Percentiles rank a stretch among this genome's conserved stretches.
These are phyloP conservation scores for Diadegma fenestrale DNA, from an alignment of 2,888 invertebrate species.

Conservation along the genomic window DNA sequence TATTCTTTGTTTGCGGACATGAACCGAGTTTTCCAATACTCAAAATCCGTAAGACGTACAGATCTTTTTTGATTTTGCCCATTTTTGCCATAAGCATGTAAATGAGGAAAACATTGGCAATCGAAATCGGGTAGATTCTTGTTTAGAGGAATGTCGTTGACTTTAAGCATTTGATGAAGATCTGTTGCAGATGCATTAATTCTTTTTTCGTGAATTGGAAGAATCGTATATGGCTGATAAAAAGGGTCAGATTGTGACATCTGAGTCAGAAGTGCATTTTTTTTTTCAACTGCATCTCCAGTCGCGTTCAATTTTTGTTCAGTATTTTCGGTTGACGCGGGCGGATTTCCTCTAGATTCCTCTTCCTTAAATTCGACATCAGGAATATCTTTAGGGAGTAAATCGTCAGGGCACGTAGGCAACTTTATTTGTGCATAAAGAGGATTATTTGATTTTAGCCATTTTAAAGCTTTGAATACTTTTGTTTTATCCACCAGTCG, in stretches of 20 bases:
- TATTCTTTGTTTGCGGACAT: constrained; percentile 71
- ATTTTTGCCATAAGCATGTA: constrained; percentile 47
- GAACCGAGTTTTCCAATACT: constrained; percentile 69
- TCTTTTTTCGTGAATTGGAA: constrained; percentile 69
- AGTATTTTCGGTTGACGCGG: too few species aligned
- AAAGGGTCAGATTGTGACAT: constrained; percentile 53
- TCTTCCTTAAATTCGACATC: constrained; percentile 46
- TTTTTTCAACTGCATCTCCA: neutral
- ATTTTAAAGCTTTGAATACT: constrained; percentile 73
- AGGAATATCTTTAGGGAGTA: constrained; percentile 54
- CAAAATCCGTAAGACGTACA: constrained; percentile 65
- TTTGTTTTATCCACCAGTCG: constrained; percentile 75
- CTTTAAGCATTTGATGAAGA: constrained; percentile 63
- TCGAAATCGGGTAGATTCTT: constrained; percentile 34
- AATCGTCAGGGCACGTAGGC: constrained; percentile 61
- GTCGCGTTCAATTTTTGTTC: neutral
- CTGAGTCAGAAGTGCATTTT: constrained; percentile 30
- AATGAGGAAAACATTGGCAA: constrained; percentile 57
- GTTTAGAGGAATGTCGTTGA: constrained; percentile 50
- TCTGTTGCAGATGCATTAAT: constrained; percentile 61
- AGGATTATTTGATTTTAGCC: constrained; percentile 74
- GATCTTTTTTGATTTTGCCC: constrained; percentile 55
- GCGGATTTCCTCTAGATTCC: neutral
- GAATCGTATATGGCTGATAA: constrained; percentile 70
- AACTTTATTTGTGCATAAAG: constrained; percentile 73